A percentile compares a stretch with the other conserved stretches of the same genome.
Evolutionary conservation across 2,113 vertebrate species (phyloP).

Genomic region (Nymphicus hollandicus): DNA sequence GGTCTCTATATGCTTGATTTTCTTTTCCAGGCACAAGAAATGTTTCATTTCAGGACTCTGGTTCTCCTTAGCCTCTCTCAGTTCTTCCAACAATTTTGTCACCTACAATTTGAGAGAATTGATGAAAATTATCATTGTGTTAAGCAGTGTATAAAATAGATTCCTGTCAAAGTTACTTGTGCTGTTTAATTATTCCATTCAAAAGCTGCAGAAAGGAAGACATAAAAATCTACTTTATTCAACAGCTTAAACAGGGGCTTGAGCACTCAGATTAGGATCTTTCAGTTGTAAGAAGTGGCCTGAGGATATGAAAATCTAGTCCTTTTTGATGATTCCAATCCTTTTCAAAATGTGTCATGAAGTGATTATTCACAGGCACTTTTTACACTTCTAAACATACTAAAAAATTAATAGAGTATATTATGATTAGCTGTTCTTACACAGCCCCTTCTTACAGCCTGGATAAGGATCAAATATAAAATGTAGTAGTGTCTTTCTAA

Average conservation of each 20-base stretch:
- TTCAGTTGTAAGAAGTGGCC: background rate
- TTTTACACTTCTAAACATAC: background rate
- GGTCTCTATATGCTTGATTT: slow-evolving; percentile 86
- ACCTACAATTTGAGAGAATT: slow-evolving; percentile 73
- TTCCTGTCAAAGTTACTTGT: background rate
- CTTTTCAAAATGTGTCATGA: background rate
- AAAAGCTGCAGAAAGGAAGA: background rate
- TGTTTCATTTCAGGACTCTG: slow-evolving; percentile 88
- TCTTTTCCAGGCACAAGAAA: slow-evolving; percentile 83
- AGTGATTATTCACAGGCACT: background rate
- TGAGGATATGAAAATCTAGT: background rate
- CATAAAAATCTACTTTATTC: background rate
- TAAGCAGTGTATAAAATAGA: background rate
- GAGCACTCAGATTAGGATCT: background rate
- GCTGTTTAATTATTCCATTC: background rate
- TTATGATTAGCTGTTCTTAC: background rate
- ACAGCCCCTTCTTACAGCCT: background rate
- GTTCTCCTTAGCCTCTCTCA: slow-evolving; percentile 85
- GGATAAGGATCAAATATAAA: background rate
- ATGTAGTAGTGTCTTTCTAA: background rate
- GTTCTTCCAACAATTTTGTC: slow-evolving; percentile 83
- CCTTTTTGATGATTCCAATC: background rate
- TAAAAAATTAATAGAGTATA: background rate
- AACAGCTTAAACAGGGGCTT: background rate
- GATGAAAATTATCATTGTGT: background rate